phyloP scores from a whole-genome alignment of 2,113 vertebrate genomes.

The Salvelinus fontinalis region DNA sequence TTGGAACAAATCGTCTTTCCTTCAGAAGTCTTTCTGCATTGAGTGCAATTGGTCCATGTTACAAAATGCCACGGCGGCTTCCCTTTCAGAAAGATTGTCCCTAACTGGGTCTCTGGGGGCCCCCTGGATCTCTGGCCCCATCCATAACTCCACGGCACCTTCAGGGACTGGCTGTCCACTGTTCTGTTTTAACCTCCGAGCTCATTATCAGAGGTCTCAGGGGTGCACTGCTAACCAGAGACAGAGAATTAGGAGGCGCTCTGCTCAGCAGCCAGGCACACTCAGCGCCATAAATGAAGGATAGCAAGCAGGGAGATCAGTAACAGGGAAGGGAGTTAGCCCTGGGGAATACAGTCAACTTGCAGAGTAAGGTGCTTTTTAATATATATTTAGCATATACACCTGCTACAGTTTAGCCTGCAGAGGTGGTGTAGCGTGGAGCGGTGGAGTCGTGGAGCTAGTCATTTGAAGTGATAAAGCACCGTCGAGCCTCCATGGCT shows the following conservation, averaged over 20 bases:
- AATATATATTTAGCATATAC: slow-evolving; percentile 76
- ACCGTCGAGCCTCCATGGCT: slow-evolving; percentile 27
- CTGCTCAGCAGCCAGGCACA: slow-evolving; percentile 59
- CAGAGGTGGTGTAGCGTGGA: slow-evolving; percentile 32
- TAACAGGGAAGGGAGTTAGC: slow-evolving; percentile 51
- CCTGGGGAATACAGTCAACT: slow-evolving; percentile 65
- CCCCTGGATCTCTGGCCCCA: slow-evolving; percentile 44
- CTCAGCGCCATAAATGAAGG: slow-evolving; percentile 77
- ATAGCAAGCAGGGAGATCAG: slow-evolving; percentile 70
- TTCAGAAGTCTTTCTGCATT: slow-evolving; percentile 39
- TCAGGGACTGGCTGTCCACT: slow-evolving; percentile 83
- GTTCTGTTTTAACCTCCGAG: slow-evolving; percentile 73
- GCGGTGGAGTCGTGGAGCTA: slow-evolving; percentile 18
- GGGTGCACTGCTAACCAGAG: slow-evolving; percentile 83
- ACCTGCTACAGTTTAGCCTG: slow-evolving; percentile 70
- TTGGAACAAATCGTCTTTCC: slow-evolving; percentile 23
- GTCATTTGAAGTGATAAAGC: slow-evolving; percentile 64
- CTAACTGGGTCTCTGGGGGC: slow-evolving; percentile 69
- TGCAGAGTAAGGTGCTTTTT: slow-evolving; percentile 74
- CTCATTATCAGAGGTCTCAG: slow-evolving; percentile 87
- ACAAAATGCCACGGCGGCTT: slow-evolving; percentile 67
- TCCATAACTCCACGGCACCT: slow-evolving; percentile 79
- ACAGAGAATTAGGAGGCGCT: slow-evolving; percentile 82
- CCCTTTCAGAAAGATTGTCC: slow-evolving; percentile 66
- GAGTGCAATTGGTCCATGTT: slow-evolving; percentile 63